Evolutionary conservation across 2,888 invertebrate species (phyloP), one percentile per base, ranked within the genome.

Genomic region (Lacanobia wlatinum): DNA sequence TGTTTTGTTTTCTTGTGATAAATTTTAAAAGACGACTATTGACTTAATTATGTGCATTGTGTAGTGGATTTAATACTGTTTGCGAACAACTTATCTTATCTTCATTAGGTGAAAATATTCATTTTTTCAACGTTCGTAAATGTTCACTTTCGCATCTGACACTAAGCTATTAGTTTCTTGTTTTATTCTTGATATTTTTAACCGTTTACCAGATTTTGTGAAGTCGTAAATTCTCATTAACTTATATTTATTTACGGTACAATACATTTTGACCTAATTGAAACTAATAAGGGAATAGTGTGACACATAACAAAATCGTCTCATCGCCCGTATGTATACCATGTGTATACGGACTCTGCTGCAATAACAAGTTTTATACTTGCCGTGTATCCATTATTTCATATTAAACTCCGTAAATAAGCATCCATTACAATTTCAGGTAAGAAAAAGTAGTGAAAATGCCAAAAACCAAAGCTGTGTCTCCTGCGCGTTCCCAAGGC

Each of bases 401-500:
- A 3, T 10, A n/a, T 2, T 1, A 28, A 40, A 62, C 34, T 43
- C 10, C 14, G 2, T 28, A 43, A 38, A 2, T 21, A 55, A 16
- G 9, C 40, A 28, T 21, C 28, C 12, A 62, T 9, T 34, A 23
- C 14, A 6, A 28, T 77, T 82, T 23, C 55, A 84, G 83, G 68
- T 63, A 16, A 48, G 0, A 14, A 23, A 66, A 61, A 56, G 18
- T 28, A 21, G 0, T 60, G 61, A 79, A 40, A 46, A 90, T 94
- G 95, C 87, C 91, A 16, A 89, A 85, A 40, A 83, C 90, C 4
- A 89, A 87, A 48, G 90, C 90, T 65, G 88, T 92, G 1, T 96
- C 95, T 0, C 95, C 95, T 0, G 90, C 95, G 1, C 91, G 92
- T 1, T 94, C 95, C 0, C 89, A 90, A 48, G 90, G 90, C 10